Base-by-base conservation (phyloP, 2,113 vertebrate species). In the Coreoperca whiteheadi region DNA sequence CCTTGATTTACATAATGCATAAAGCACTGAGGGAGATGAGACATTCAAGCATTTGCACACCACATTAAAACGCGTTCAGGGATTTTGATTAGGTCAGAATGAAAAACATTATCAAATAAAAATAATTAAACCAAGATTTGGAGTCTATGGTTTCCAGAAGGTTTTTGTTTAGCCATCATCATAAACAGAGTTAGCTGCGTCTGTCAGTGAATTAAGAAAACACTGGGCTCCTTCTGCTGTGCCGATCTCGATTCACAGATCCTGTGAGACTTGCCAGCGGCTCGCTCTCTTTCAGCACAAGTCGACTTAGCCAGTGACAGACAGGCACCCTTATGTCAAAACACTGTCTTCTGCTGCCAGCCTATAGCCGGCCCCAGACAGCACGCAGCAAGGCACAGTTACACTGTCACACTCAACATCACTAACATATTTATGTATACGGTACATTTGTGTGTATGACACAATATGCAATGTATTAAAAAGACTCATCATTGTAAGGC, bases 261-360 rank as follows among this genome's bases (percentile, higher is more conserved):
- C 87, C 86, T 86, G 73, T 82, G 86, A 93, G 88, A 85, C 88
- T 79, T 69, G 84, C 92, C 92, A 93, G 89, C 77, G 61, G 85
- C 74, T 87, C 68, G 46, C 75, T 88, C 89, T 93, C 94, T 91
- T 91, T 95, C 91, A 94, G 83, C 91, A 70, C 85, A 37, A 88
- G 88, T 82, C 61, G 85, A 88, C 84, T 83, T 69, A 65, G 74
- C 79, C 86, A 92, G 86, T 89, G 92, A 94, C 88, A 94, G 91
- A 94, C 89, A 83, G 72, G 82, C 93, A 86, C 61, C 87, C 80
- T 90, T 80, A 66, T 91, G 91, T 93, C 90, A 93, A 92, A 94
- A 93, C 89, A 92, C 80, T 51, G 87, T 87, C 89, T 88, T 74
- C 87, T 56, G 69, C 86, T 83, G 87, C 81, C 88, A 85, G 76